Conservation (phyloP, 2,797 vertebrate genomes). For the Orestias chungarensis region DNA sequence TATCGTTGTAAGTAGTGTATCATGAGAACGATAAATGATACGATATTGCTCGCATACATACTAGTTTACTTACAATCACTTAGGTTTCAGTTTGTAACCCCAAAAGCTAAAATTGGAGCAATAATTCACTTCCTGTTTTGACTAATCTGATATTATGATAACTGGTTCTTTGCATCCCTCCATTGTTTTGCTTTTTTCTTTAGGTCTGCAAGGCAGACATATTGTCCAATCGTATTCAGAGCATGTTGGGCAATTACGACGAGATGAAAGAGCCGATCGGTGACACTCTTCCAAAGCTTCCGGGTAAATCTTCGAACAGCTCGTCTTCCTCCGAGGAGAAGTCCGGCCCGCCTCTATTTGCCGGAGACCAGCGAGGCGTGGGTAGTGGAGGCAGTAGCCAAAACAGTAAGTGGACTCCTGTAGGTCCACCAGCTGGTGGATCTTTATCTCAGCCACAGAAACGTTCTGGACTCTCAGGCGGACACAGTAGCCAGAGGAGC, state of each 20-base stretch:
- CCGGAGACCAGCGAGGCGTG: slow-evolving; percentile 85
- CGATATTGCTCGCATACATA: too few species aligned
- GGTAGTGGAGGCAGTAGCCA: slow-evolving; percentile 85
- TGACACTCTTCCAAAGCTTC: slow-evolving; percentile 89
- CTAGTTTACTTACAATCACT: too few species aligned
- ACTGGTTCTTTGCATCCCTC: neutral
- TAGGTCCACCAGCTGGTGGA: slow-evolving; percentile 88
- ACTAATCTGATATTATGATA: neutral
- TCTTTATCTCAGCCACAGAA: slow-evolving; percentile 89
- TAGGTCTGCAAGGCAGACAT: slow-evolving; percentile 99
- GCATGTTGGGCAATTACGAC: slow-evolving; percentile 99
- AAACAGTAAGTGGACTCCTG: slow-evolving; percentile 97
- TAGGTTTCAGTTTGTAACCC: neutral
- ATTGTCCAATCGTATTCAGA: slow-evolving; percentile 98
- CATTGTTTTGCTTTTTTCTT: slow-evolving; percentile 38
- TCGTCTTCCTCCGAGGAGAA: slow-evolving; percentile 91
- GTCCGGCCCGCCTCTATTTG: slow-evolving; percentile 84
- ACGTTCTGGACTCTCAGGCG: slow-evolving; percentile 85
- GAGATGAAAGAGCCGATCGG: slow-evolving; percentile 98
- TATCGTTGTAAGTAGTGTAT: too few species aligned
- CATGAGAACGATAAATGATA: too few species aligned
- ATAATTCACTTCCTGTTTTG: neutral
- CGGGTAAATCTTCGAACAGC: slow-evolving; percentile 86
- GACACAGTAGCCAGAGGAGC: slow-evolving; percentile 82
- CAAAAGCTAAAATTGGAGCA: neutral